Base-by-base conservation (phyloP, 2,888 invertebrate genomes). In the Noctua janthina region DNA sequence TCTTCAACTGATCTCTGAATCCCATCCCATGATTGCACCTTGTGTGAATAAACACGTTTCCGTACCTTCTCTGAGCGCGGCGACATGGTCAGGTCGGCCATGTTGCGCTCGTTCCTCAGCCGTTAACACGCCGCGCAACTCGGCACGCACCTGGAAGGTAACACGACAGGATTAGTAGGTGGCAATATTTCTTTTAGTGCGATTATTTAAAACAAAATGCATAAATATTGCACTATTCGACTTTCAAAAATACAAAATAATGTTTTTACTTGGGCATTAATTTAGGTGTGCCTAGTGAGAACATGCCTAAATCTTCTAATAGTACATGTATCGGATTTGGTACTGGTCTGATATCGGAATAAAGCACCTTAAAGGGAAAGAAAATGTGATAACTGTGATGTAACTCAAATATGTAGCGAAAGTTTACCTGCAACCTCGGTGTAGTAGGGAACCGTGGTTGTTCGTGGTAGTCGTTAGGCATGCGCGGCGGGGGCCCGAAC, bases 31-130 rank as follows among this genome's bases (percentile, higher is more conserved):
- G 29, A 64, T 64, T 8, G 7, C 17, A 35, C 35, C 8, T 64
- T 20, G 35, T 35, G 35, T 62, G 23, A 5, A 23, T 15, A 35
- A 23, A 23, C 11, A 10, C 6, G n/a, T 11, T 39, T 35, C 49
- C 78, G 71, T 90, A 95, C 96, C 96, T 93, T 96, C 96, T 64
- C 95, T 85, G 82, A 94, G 90, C 88, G 87, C 84, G 70, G 92
- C 89, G 66, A 90, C 96, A 88, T 96, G 97, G 64, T 95, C 95
- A 51, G 91, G 94, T 78, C 95, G 87, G 93, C 94, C 84, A 94
- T 94, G 92, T 46, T 84, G 87, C 74, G 88, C 89, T 4, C 92
- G 90, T 68, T 93, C 94, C 62, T 94, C 95, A 46, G 93, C 92
- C 17, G 93, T 89, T 59, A 95, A 88, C 77, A 96, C 94, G 51